Percentiles rank a stretch among this genome's conserved stretches.
Conservation (phyloP, 1,140 invertebrate species). For the Vollenhovia emeryi region DNA sequence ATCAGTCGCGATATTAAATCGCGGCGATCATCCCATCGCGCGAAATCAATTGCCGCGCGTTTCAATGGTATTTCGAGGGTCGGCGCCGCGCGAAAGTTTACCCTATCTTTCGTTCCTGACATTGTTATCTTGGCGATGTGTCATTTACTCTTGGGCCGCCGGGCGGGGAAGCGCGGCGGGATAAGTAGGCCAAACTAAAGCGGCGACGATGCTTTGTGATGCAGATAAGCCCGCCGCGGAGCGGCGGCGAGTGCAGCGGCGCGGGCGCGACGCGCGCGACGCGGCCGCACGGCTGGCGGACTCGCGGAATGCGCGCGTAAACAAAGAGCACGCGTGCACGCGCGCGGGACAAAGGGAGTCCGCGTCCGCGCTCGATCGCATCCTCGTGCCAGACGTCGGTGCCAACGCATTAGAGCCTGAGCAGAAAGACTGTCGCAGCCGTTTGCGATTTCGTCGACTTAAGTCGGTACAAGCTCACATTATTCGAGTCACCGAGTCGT, state of each 20-base stretch:
- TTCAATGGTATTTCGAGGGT: neutral
- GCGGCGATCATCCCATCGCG: neutral
- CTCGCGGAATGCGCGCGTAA: conserved; percentile 72
- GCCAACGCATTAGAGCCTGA: conserved; percentile 28
- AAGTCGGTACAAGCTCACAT: too few species aligned
- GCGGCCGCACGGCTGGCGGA: conserved; percentile 12
- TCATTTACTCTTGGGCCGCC: conserved; percentile 14
- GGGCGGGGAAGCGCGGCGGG: conserved; percentile 36
- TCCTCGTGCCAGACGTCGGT: conserved; percentile 32
- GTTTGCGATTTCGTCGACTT: too few species aligned
- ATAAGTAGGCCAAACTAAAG: conserved; percentile 76
- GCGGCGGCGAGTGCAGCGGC: conserved; percentile 41
- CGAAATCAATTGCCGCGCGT: neutral
- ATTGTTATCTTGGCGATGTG: conserved; percentile 48
- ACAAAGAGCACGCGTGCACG: conserved; percentile 70
- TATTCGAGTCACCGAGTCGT: too few species aligned
- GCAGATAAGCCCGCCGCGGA: conserved; percentile 68
- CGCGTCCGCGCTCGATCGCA: conserved; percentile 62
- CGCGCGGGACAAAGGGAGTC: conserved; percentile 62
- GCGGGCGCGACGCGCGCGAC: conserved; percentile 6
- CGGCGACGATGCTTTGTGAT: conserved; percentile 72
- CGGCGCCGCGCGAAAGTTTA: neutral
- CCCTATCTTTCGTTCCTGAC: neutral
- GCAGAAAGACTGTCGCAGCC: too few species aligned
- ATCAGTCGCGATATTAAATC: neutral